phyloP scores from a whole-genome alignment of 2,888 invertebrate genomes.

The Mystacides longicornis region DNA sequence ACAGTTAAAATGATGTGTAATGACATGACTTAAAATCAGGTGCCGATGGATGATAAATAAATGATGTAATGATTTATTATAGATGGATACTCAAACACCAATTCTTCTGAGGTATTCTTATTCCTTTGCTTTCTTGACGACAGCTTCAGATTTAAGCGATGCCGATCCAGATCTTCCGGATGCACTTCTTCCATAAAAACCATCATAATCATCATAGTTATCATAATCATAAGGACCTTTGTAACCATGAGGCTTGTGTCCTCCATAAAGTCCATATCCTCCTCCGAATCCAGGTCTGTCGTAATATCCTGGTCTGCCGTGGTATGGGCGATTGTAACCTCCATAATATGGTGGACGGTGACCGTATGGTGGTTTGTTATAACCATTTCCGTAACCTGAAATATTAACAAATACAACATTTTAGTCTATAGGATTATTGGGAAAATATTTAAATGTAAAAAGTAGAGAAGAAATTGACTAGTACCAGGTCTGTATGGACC shows the following conservation, averaged over 20 bases:
- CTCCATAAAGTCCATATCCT: constrained; percentile 28
- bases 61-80: too few relatives aligned
- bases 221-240: constrained; percentile 27
- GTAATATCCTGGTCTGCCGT: constrained; percentile 14
- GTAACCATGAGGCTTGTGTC: constrained; percentile 23
- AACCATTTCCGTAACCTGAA: constrained; percentile 12
- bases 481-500: background rate
- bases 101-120: background rate
- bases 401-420: too few relatives aligned
- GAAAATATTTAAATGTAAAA: too few relatives aligned
- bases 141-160: constrained; percentile 10
- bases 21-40: too few relatives aligned
- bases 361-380: background rate
- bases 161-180: constrained; percentile 16
- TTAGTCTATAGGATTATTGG: too few relatives aligned
- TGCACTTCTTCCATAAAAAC: constrained; percentile 35
- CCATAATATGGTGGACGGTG: constrained; percentile 7
- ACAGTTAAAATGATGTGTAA: too few relatives aligned
- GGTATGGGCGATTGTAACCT: constrained; percentile 10
- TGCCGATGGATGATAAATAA: too few relatives aligned
- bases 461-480: too few relatives aligned
- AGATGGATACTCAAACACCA: too few relatives aligned
- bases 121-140: constrained; percentile 3
- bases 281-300: constrained; percentile 21
- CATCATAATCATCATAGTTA: constrained; percentile 32